phyloP scores from a whole-genome alignment of 2,888 invertebrate genomes.

The Trachelus stipa region DNA sequence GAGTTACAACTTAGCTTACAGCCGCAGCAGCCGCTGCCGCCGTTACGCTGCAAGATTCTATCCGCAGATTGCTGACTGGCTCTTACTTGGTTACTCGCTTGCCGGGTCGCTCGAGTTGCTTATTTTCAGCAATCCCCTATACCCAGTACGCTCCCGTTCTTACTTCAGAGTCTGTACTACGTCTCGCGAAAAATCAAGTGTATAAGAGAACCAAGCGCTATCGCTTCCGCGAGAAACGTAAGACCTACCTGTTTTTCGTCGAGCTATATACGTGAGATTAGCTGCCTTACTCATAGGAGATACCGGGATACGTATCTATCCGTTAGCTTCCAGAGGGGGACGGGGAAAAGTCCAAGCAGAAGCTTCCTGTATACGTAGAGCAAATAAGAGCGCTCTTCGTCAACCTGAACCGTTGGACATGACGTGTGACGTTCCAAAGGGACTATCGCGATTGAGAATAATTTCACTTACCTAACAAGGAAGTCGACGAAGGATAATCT shows the following conservation, averaged over 20 bases:
- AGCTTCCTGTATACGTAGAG: not conserved
- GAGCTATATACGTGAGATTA: not conserved
- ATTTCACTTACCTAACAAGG: not conserved
- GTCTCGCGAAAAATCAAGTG: not conserved
- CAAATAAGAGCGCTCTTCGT: not conserved
- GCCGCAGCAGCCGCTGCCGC: slow-evolving; percentile 33
- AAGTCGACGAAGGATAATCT: not conserved
- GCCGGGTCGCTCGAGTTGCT: not conserved
- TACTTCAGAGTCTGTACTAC: not conserved
- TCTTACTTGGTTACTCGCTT: not conserved
- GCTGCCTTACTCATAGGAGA: not conserved
- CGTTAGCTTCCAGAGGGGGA: not conserved
- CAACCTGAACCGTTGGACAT: not conserved
- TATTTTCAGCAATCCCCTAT: not conserved
- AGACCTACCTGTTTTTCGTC: not conserved
- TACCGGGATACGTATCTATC: not conserved
- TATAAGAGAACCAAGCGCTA: not conserved
- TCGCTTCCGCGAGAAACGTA: not conserved
- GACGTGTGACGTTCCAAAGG: not conserved
- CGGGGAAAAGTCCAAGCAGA: not conserved
- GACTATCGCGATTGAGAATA: not conserved
- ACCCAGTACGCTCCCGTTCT: not conserved
- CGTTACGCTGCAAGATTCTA: slow-evolving; percentile 44
- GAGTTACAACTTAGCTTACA: slow-evolving; percentile 42
- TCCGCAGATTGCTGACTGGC: slow-evolving; percentile 37